Percentiles rank a stretch among this genome's conserved stretches.
Conservation (phyloP, 2,888 invertebrate species). For the Ganaspis brasiliensis region DNA sequence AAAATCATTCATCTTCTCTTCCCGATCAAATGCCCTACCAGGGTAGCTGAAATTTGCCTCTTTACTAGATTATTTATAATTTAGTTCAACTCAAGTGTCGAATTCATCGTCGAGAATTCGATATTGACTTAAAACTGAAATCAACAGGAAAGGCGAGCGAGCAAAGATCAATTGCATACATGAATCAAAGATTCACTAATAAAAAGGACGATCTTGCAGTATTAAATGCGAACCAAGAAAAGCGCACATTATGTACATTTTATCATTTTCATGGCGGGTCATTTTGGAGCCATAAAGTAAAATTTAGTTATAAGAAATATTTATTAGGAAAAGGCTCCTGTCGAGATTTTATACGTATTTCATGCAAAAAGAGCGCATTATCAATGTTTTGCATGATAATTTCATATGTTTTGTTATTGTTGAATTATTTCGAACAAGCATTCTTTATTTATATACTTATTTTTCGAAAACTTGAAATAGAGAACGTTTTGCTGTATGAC, state of each 20-base stretch:
- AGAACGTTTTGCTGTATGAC: background rate
- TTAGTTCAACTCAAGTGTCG: constrained; percentile 61
- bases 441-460: background rate
- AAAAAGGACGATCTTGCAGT: constrained; percentile 71
- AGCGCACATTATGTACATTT: constrained; percentile 60
- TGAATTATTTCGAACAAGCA: background rate
- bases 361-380: background rate
- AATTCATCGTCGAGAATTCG: constrained; percentile 52
- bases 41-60: constrained; percentile 80
- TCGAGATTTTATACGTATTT: constrained; percentile 17
- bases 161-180: constrained; percentile 32
- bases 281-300: constrained; percentile 36
- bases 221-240: constrained; percentile 73
- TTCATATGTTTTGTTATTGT: background rate
- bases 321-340: constrained; percentile 31
- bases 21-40: constrained; percentile 80
- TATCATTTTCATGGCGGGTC: constrained; percentile 49
- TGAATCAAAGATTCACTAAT: constrained; percentile 46
- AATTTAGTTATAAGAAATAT: constrained; percentile 34
- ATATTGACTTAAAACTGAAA: constrained; percentile 9
- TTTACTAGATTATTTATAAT: constrained; percentile 73
- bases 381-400: background rate
- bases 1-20: constrained; percentile 78
- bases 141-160: constrained; percentile 46
- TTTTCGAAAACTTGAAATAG: background rate